Evolutionary conservation across 2,888 invertebrate genomes (phyloP).

Genomic region (Drosophila macrospina): DNA sequence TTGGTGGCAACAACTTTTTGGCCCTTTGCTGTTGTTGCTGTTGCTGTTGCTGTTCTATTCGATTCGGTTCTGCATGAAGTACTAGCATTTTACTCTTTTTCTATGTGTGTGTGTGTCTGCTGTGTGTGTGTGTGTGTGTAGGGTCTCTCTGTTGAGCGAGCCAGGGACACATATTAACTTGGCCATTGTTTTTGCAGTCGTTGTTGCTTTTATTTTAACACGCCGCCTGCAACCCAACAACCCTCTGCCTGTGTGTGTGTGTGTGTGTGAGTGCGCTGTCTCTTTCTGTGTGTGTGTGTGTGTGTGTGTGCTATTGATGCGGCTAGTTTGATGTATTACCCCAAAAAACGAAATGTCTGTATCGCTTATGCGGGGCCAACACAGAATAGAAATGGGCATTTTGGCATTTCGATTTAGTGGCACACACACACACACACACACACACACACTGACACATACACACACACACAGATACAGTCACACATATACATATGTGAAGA

Average conservation of each 20-base stretch:
- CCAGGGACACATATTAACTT: conserved; percentile 73
- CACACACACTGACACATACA: conserved; percentile 52
- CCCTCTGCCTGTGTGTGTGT: conserved; percentile 23
- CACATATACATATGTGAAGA: conserved; percentile 44
- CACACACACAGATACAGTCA: conserved; percentile 30
- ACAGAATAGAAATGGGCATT: conserved; percentile 81
- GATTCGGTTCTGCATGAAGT: conserved; percentile 78
- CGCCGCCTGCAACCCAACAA: conserved; percentile 72
- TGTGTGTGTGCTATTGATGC: conserved; percentile 75
- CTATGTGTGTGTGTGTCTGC: conserved; percentile 8
- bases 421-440: conserved; percentile 56
- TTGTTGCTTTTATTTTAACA: conserved; percentile 80
- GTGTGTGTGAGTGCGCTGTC: conserved; percentile 36
- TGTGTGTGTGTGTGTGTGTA: conserved; percentile 13
- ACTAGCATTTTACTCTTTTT: conserved; percentile 80
- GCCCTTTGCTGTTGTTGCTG: conserved; percentile 31
- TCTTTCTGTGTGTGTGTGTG: conserved; percentile 39
- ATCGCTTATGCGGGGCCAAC: conserved; percentile 81
- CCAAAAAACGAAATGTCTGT: conserved; percentile 81
- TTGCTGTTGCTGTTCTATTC: conserved; percentile 21
- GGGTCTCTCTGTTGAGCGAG: conserved; percentile 19
- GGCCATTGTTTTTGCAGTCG: conserved; percentile 74
- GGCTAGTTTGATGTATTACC: conserved; percentile 84
- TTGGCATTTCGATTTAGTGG: conserved; percentile 82
- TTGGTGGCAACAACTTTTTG: conserved; percentile 80